Conservation (phyloP, 2,888 invertebrate genomes). For the Sisyra nigra region DNA sequence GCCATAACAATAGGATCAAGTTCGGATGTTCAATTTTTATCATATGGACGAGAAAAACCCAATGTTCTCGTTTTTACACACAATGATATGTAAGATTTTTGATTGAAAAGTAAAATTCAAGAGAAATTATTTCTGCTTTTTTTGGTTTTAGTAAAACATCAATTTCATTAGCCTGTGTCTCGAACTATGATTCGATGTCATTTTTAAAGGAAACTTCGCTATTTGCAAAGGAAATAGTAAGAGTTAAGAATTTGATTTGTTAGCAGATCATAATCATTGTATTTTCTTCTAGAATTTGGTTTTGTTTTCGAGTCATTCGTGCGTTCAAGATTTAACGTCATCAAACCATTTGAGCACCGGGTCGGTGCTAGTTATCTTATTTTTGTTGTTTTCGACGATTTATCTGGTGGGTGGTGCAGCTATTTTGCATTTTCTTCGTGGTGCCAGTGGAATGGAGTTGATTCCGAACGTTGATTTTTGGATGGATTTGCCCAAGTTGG, state of each 20-base stretch:
- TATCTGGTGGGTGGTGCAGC: conserved; percentile 51
- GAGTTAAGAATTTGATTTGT: background rate
- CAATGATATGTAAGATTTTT: conserved; percentile 5
- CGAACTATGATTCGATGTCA: conserved; percentile 18
- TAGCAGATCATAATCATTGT: too few species aligned
- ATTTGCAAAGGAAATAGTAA: background rate
- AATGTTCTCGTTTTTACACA: background rate
- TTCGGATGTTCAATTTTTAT: conserved; percentile 14
- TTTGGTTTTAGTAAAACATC: conserved; percentile 23
- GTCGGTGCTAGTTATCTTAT: conserved; percentile 43
- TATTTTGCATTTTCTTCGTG: conserved; percentile 47
- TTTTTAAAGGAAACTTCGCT: conserved; percentile 15
- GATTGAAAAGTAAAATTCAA: too few species aligned
- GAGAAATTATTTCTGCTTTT: too few species aligned
- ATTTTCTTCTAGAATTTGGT: conserved; percentile 26
- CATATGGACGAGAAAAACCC: background rate
- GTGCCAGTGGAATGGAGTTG: conserved; percentile 55
- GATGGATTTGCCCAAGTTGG: conserved; percentile 49
- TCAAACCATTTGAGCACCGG: conserved; percentile 38
- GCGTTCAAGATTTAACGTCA: conserved; percentile 26
- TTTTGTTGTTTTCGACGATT: conserved; percentile 36
- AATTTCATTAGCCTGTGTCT: conserved; percentile 27
- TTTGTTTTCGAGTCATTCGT: conserved; percentile 34
- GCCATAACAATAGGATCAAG: conserved; percentile 15
- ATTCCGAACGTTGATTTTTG: conserved; percentile 61